Evolutionary conservation across 2,888 invertebrate species (phyloP), one percentile per base, ranked within the genome.

Genomic region (Ichneumoninae sp.): DNA sequence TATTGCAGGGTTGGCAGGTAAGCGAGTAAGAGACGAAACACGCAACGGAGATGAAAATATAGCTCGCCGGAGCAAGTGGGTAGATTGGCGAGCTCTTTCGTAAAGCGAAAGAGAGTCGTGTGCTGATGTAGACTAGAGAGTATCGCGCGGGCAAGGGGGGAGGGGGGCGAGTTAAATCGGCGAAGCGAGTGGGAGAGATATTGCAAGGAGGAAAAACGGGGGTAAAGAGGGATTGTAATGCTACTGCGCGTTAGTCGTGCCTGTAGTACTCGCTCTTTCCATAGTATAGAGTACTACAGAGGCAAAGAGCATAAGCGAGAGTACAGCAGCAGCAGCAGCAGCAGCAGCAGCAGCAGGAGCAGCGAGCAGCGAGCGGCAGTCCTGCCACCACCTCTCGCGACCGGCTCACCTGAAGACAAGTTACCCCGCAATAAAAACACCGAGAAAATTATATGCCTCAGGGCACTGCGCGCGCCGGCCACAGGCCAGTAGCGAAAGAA

Each of bases 391-490:
- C 92, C 91, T 91, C 90, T 89, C 86, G 82, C 89, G 89, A 89
- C 90, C 90, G 90, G 92, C 92, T 92, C 93, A 92, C 92, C 92
- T 90, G 93, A 93, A 93, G 93, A 93, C 93, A 93, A 93, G 93
- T 93, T 93, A 93, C 92, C 92, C 92, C 89, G 91, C 93, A 93
- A 93, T 93, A 93, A 93, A 93, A 93, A 93, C 91, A 92, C 90
- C 89, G 90, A 93, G 93, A 92, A 93, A 93, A 93, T 93, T 92
- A 93, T 93, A 93, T 92, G 93, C 93, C 92, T 92, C 90, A 85
- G 91, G 92, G 89, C 89, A 90, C 76, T 82, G 78, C 81, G 74
- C 62, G 84, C 91, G 91, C 89, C 89, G 91, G 89, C 90, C 90
- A 88, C 26, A 78, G 80, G 85, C 66, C 84, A 80, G 77, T 83